These are phyloP conservation scores for Poeciliopsis turneri DNA, from an alignment of 2,797 vertebrate species.

Conservation along the genomic window DNA sequence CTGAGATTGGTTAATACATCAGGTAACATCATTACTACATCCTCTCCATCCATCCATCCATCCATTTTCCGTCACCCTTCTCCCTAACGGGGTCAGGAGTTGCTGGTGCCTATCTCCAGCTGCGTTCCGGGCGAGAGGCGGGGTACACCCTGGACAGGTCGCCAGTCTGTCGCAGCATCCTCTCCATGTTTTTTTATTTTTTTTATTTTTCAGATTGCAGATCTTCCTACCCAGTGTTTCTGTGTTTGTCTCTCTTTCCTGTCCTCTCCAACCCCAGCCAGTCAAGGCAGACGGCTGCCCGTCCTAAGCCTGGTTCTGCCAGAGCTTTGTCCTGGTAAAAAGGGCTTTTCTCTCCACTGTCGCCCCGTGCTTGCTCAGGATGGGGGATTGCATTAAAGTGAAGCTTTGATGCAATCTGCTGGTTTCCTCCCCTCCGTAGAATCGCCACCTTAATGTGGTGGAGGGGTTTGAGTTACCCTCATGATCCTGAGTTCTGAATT, in stretches of 20 bases:
- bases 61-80: too few species aligned
- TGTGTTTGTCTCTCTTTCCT: not conserved
- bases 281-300: not conserved
- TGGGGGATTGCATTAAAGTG: too few species aligned
- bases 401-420: not conserved
- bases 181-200: too few species aligned
- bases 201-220: not conserved
- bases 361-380: not conserved
- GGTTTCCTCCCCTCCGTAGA: slow-evolving; percentile 1
- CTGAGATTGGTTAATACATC: not conserved
- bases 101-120: too few species aligned
- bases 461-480: not conserved
- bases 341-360: not conserved
- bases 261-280: not conserved
- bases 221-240: not conserved
- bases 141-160: too few species aligned
- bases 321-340: not conserved
- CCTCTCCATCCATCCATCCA: too few species aligned
- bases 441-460: not conserved
- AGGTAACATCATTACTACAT: too few species aligned
- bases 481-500: not conserved
- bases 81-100: too few species aligned
- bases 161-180: too few species aligned
- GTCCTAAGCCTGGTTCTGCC: not conserved
- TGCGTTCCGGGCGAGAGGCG: too few species aligned